Evolutionary conservation across 2,888 invertebrate species (phyloP), one percentile per base, ranked within the genome.

Genomic region (Incurvaria masculella): DNA sequence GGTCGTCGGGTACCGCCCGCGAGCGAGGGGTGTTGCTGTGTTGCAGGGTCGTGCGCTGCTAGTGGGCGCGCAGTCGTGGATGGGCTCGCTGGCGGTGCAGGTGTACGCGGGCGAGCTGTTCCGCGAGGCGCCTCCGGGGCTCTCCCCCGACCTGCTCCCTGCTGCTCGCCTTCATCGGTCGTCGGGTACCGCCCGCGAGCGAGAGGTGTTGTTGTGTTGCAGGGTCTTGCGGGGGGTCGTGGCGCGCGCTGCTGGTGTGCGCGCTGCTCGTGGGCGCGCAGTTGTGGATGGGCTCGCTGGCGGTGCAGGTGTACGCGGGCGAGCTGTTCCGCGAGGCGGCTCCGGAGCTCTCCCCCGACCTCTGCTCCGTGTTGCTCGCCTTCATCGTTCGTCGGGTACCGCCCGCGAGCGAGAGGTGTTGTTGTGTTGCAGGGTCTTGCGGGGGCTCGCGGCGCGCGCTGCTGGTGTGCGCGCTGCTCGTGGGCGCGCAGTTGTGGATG

Each of bases 341-440:
- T 1, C 81, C 81, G 2, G 63, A 64, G 1, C 55, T 78, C 1
- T 73, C 73, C 0, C 69, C 82, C 0, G 69, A 81, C 43, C 53
- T 70, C 17, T 81, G 84, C 44, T 80, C 86, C 0, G 83, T 87
- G 0, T 61, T 84, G 18, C 79, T 87, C 5, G 85, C 83, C 0
- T 55, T 69, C 0, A 75, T 85, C 0, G 80, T 86, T n/a, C n/a
- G n/a, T n/a, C n/a, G n/a, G n/a, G n/a, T n/a, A n/a, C n/a, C n/a
- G n/a, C n/a, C n/a, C n/a, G n/a, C n/a, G n/a, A n/a, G n/a, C n/a
- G n/a, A n/a, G n/a, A n/a, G n/a, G n/a, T n/a, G n/a, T n/a, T n/a
- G n/a, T n/a, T n/a, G n/a, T n/a, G n/a, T n/a, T 59, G 16, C 56
- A 66, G 65, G 50, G 1, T 52, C 41, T 61, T 82, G 21, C 65